Evolutionary conservation across 2,113 vertebrate species (phyloP).

Genomic region (Takifugu bimaculatus): DNA sequence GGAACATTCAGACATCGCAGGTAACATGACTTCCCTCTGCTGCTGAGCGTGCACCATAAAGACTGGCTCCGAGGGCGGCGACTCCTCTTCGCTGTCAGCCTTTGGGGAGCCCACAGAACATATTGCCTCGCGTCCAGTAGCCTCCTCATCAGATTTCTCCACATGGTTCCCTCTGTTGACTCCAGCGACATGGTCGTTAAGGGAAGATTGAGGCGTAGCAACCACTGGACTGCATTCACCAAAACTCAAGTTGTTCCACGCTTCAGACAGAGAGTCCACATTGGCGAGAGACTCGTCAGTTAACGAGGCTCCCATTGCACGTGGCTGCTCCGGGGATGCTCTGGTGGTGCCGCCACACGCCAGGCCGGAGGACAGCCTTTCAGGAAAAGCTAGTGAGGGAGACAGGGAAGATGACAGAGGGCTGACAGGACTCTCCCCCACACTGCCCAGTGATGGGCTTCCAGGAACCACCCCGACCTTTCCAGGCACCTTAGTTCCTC

Average conservation of each 20-base stretch:
- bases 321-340: slow-evolving; percentile 46
- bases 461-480: slow-evolving; percentile 51
- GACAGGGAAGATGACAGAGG: slow-evolving; percentile 69
- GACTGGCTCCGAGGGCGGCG: slow-evolving; percentile 56
- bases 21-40: slow-evolving; percentile 86
- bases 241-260: slow-evolving; percentile 77
- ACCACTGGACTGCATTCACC: slow-evolving; percentile 48
- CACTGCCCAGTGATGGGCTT: slow-evolving; percentile 68
- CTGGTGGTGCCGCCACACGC: slow-evolving; percentile 65
- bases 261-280: slow-evolving; percentile 34
- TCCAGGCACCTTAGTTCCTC: slow-evolving; percentile 75
- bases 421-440: slow-evolving; percentile 71
- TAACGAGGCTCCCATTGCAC: slow-evolving; percentile 46
- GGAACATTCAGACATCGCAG: slow-evolving; percentile 93
- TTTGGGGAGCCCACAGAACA: slow-evolving; percentile 50
- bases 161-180: slow-evolving; percentile 42
- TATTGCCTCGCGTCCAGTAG: slow-evolving; percentile 15
- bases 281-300: slow-evolving; percentile 24
- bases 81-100: slow-evolving; percentile 63
- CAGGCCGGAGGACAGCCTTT: slow-evolving; percentile 48
- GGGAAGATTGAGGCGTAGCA: slow-evolving; percentile 64
- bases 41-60: slow-evolving; percentile 75
- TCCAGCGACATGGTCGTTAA: slow-evolving; percentile 67
- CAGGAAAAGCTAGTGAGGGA: slow-evolving; percentile 64
- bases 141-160: slow-evolving; percentile 7